These are phyloP conservation scores for Rattus rattus DNA, from an alignment of 2,113 vertebrate genomes.

Conservation along the genomic window DNA sequence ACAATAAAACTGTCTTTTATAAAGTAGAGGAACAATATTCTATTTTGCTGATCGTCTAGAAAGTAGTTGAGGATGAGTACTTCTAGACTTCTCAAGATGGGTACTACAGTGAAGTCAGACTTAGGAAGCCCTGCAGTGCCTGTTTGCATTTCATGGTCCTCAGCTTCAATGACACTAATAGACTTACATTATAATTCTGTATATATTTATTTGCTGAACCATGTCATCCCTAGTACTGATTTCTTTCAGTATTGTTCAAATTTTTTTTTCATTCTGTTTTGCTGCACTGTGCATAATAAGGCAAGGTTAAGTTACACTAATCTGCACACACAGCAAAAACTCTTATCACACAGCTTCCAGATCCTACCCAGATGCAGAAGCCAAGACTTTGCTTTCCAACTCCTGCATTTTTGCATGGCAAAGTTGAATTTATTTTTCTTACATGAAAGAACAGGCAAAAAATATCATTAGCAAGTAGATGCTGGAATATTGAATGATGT, in stretches of 20 bases:
- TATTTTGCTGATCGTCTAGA: background rate
- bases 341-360: background rate
- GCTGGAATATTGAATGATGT: background rate
- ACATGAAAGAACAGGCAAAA: background rate
- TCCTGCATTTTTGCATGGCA: background rate
- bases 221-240: background rate
- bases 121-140: no score
- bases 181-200: background rate
- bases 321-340: no score
- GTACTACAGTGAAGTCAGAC: background rate
- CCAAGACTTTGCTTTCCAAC: background rate
- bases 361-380: no score
- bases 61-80: background rate
- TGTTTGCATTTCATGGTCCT: background rate
- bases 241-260: background rate
- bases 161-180: background rate
- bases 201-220: background rate
- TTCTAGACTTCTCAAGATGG: background rate
- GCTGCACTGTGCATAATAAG: background rate
- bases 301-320: background rate
- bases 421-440: no score
- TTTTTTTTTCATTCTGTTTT: background rate
- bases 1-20: background rate
- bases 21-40: fast-evolving
- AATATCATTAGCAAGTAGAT: background rate